These are phyloP conservation scores for Timema cristinae DNA, from an alignment of 2,888 invertebrate species.

Conservation along the genomic window DNA sequence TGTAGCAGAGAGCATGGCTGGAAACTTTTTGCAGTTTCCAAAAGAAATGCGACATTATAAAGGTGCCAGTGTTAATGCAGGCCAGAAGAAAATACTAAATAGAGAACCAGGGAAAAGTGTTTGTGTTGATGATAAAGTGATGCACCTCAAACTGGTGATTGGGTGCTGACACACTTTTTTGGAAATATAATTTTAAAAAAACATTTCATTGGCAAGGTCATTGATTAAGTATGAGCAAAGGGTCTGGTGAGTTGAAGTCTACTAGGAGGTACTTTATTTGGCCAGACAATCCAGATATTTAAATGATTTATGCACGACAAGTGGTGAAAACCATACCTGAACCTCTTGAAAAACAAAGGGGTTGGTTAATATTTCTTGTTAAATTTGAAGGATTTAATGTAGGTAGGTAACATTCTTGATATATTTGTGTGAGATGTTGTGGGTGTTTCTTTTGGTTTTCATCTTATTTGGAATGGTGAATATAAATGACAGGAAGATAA, in stretches of 20 bases:
- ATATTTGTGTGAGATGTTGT: too few species aligned
- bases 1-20: neutral
- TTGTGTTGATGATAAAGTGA: too few species aligned
- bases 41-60: neutral
- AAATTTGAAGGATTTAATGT: constrained; percentile 9
- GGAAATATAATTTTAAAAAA: neutral
- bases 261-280: neutral
- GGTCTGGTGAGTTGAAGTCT: neutral
- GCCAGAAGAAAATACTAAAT: too few species aligned
- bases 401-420: neutral
- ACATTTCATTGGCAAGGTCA: neutral
- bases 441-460: too few species aligned
- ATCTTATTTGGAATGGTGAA: too few species aligned
- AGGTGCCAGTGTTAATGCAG: too few species aligned
- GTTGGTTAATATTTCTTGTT: constrained; percentile 1
- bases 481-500: too few species aligned
- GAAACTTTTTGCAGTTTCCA: neutral
- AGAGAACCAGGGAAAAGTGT: too few species aligned
- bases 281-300: constrained; percentile 15
- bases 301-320: neutral
- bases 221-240: neutral
- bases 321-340: neutral
- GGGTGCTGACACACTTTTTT: neutral
- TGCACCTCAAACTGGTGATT: neutral
- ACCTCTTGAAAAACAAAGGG: constrained; percentile 5